Conservation (phyloP, 2,888 invertebrate genomes). For the Cordilura impudica region DNA sequence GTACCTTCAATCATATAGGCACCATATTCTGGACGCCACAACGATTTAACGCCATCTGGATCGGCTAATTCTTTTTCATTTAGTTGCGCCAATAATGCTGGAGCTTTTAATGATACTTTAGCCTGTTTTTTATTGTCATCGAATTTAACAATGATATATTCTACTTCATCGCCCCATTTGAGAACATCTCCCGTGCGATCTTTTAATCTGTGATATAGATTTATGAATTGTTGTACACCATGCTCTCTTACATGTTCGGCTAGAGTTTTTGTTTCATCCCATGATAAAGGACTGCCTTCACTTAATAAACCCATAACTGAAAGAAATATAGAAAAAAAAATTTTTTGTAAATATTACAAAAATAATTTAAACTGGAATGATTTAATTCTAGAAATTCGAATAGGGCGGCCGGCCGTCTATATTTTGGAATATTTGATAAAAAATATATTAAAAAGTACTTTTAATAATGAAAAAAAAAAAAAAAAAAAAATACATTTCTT, state of each 20-base stretch:
- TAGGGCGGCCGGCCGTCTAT: too few species aligned
- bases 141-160: conserved; percentile 97
- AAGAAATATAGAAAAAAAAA: not conserved
- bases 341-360: not conserved
- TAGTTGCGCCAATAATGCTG: conserved; percentile 86
- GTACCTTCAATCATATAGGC: conserved; percentile 99
- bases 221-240: conserved; percentile 97
- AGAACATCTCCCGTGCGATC: conserved; percentile 94
- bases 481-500: too few species aligned
- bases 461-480: too few species aligned
- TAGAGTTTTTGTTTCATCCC: conserved; percentile 96
- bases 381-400: too few species aligned
- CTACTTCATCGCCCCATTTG: conserved; percentile 99
- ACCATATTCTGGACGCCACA: conserved; percentile 99
- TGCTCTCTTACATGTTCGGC: conserved; percentile 95
- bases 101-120: conserved; percentile 90
- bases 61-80: conserved; percentile 89
- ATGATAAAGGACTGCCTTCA: conserved; percentile 95
- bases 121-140: conserved; percentile 90
- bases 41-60: conserved; percentile 86
- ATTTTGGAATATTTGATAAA: too few species aligned
- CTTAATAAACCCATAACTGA: conserved; percentile 92
- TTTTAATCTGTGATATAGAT: conserved; percentile 91
- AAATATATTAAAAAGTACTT: too few species aligned
- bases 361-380: not conserved